Base-by-base conservation (phyloP, 2,113 vertebrate species). In the Nyctibius bracteatus region DNA sequence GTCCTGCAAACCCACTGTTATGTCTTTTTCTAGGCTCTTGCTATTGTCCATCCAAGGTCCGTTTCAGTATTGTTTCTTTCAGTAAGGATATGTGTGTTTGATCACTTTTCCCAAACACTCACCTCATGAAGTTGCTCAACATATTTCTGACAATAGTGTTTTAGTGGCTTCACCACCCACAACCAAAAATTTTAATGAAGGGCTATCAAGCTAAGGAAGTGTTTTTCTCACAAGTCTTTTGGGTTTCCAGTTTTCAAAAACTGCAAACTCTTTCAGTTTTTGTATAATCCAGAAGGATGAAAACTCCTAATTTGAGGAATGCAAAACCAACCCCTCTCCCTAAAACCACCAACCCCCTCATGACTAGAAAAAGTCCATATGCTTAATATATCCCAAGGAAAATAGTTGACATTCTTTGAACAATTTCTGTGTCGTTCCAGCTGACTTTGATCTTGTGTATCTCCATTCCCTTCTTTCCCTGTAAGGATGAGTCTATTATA, bases 271-370 rank as follows among this genome's bases (percentile, higher is more conserved):
- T 39, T 55, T 33, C 22, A 33, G 31, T 23, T 92, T 93, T 75
- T 82, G 0, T 23, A 18, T 75, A 75, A 57, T 61, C 10, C 31
- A 72, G 33, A 72, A 80, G 8, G 33, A 94, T 75, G 10, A 65
- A 75, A 61, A 28, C 16, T 72, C 30, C 19, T 51, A 27, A 41
- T 88, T 21, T 78, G 33, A 71, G 30, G 25, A 85, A 58, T 75
- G 25, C 10, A 85, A 86, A 88, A 5, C 3, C 17, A 58, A 5
- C 8, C 5, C 5, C 11, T 70, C 21, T 78, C 7, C 30, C 18
- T 37, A 28, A 82, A 90, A 12, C 25, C 14, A 28, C 16, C 10
- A 57, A 22, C 1, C 4, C 3, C 8, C 0, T 0, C 4, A 9
- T 6, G 9, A 62, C 10, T 23, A 74, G 10, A 72, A 88, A 31